Evolutionary conservation across 1,140 invertebrate species (phyloP), one percentile per base, ranked within the genome.

Genomic region (Heliconius hermathena): DNA sequence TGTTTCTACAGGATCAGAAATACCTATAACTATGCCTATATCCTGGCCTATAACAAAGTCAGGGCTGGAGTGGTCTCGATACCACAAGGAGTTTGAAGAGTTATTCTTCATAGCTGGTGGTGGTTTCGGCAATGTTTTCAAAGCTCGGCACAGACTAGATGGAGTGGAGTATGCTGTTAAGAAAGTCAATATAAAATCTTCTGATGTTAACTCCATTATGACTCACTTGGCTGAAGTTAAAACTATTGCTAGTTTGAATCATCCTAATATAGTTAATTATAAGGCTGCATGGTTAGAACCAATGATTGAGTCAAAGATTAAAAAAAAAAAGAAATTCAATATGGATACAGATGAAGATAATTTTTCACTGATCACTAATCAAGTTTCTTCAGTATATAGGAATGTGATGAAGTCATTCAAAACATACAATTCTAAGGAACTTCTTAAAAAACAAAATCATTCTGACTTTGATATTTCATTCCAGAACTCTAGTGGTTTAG

Each of bases 251-350:
- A 96, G 95, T 87, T 93, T 98, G 41, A 96, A 97, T 87, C 97
- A 98, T 94, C 95, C 96, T 1, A 97, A 98, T 93, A 97, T 98
- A 85, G 97, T 98, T 6, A 95, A 97, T 8, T 98, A 98, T 86
- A 98, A 98, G 95, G 96, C 96, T 46, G 97, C 97, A 9, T 98
- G 97, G 97, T 90, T 98, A 26, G 97, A 98, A 92, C 95, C 96
- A 3, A 89, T 95, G 86, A 91, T 94, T 80, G 90, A 91, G 79
- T 91, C 93, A 0, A 91, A 76, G n/a, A 79, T 90, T 3, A 91
- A 89, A 74, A 93, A 89, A 85, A 92, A 90, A 76, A 81, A 81
- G 0, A 91, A 88, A 81, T 85, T 84, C n/a, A 84, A 88, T 71
- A 91, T 93, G 88, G 91, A 94, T 8, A 89, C 83, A 16, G 91